These are phyloP conservation scores for Ceyx melanurus DNA, from an alignment of 2,113 vertebrate genomes.

Conservation along the genomic window DNA sequence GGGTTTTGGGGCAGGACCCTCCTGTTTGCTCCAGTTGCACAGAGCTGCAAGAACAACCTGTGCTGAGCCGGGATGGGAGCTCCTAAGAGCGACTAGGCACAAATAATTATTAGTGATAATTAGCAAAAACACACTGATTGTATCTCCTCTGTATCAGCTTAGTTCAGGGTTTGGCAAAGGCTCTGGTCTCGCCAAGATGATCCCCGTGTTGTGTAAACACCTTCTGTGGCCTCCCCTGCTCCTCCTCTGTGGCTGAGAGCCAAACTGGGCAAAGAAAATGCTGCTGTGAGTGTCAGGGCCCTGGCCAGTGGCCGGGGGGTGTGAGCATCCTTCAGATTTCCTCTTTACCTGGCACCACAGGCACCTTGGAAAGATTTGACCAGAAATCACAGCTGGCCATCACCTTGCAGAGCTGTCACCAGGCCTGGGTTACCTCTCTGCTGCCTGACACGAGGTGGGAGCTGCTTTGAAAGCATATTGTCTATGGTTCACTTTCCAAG, in stretches of 20 bases:
- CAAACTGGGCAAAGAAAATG: neutral
- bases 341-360: neutral
- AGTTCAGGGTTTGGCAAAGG: neutral
- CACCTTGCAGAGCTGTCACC: neutral
- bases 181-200: rapidly evolving
- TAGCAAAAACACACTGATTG: neutral
- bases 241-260: neutral
- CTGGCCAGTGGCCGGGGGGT: neutral
- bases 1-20: neutral
- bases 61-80: neutral
- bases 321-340: neutral
- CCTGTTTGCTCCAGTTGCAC: neutral
- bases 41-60: neutral
- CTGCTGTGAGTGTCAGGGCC: rapidly evolving
- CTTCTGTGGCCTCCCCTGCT: neutral
- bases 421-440: neutral
- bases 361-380: neutral
- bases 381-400: neutral
- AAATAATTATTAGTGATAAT: conserved; percentile 39
- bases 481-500: neutral
- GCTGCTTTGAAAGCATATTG: neutral
- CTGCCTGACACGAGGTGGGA: neutral
- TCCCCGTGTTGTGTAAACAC: neutral
- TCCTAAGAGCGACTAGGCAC: neutral
- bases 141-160: neutral